Conservation (phyloP, 2,113 vertebrate species). For the Oxyura jamaicensis region DNA sequence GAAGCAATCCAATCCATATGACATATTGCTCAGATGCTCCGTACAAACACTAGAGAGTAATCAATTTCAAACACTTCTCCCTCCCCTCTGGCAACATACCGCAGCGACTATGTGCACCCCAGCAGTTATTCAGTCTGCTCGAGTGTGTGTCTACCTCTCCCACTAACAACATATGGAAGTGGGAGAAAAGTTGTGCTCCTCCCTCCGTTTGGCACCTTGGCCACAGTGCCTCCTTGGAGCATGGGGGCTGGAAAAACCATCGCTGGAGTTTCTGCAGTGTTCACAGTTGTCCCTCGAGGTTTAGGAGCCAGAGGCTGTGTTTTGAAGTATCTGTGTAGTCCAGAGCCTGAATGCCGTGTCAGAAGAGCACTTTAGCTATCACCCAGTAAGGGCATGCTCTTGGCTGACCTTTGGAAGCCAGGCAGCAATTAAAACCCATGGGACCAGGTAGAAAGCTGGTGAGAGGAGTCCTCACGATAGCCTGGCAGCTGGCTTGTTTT, state of each 20-base stretch:
- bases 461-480: rapidly evolving
- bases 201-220: neutral
- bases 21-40: neutral
- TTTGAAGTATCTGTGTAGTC: neutral
- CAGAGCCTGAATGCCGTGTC: neutral
- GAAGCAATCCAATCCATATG: neutral
- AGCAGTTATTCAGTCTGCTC: neutral
- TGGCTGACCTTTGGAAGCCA: neutral
- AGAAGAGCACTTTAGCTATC: neutral
- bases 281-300: neutral
- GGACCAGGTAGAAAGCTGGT: neutral
- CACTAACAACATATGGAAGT: neutral
- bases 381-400: neutral
- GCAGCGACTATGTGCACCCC: neutral
- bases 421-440: neutral
- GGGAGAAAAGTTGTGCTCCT: neutral
- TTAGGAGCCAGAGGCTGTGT: neutral
- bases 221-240: neutral
- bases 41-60: neutral
- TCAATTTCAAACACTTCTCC: neutral
- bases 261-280: neutral
- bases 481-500: neutral
- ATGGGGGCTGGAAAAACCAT: neutral
- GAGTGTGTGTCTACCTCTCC: neutral
- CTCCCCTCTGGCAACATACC: neutral